Evolutionary conservation across 2,113 vertebrate genomes (phyloP).

Genomic region (Nasalis larvatus): DNA sequence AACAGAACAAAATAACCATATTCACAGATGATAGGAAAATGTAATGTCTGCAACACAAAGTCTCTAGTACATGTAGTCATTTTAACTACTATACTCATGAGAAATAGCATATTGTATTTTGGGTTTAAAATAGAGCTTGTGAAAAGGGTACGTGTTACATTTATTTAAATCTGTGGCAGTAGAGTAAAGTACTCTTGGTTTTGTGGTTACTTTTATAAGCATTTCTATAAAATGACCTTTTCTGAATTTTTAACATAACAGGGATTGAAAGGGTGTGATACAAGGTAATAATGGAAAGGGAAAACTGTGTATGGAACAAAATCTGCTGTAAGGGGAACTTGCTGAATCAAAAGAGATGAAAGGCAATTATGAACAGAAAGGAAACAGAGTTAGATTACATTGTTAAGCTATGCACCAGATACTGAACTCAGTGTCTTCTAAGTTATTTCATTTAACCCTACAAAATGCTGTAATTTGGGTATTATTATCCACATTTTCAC

Average conservation of each 20-base stretch:
- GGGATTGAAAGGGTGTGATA: neutral
- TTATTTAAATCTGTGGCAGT: neutral
- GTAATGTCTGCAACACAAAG: neutral
- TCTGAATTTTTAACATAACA: slow-evolving; percentile 2
- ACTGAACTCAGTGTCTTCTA: neutral
- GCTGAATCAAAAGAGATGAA: neutral
- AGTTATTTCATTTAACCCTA: neutral
- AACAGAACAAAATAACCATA: neutral
- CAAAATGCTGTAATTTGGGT: neutral
- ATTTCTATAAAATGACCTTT: slow-evolving; percentile 23
- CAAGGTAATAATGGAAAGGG: neutral
- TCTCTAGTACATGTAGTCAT: neutral
- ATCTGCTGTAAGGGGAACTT: neutral
- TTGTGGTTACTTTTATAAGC: neutral
- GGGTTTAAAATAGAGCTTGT: neutral
- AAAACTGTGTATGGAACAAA: neutral
- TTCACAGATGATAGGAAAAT: neutral
- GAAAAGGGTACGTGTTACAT: neutral
- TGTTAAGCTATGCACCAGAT: neutral
- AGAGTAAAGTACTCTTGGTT: slow-evolving; percentile 11
- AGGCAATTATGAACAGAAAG: neutral
- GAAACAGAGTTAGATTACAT: neutral
- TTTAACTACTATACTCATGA: neutral
- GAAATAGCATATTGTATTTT: neutral
- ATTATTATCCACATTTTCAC: neutral